Base-by-base conservation (phyloP, 2,888 invertebrate species). In the Acronicta aceris region DNA sequence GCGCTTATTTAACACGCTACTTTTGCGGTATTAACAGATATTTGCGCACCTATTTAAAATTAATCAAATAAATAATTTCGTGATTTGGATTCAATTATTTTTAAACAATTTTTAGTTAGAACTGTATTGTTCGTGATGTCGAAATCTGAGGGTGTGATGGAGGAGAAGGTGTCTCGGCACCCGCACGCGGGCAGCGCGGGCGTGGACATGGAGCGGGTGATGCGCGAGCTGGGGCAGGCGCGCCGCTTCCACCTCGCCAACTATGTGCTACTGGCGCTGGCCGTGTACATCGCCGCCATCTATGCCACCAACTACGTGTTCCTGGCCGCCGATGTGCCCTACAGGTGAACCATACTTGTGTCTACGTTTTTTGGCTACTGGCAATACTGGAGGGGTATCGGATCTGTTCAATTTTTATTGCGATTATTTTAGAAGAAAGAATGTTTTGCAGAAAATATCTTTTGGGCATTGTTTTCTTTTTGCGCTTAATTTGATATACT, bases 271-370 rank as follows among this genome's bases (percentile, higher is more conserved):
- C 74, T 90, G 53, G 85, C 89, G 10, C 27, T 91, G 55, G 74
- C 81, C 3, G 79, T 81, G 25, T 87, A 77, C 56, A 69, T 81
- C 33, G 87, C 89, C 1, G 85, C 92, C 0, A 40, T 88, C 8
- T 89, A 92, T 70, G 87, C 77, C 42, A 84, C 83, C 78, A 93
- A 91, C 83, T 94, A 91, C 66, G 85, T 94, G 59, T 93, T 94
- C 81, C 76, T 93, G 25, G 93, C 92, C 0, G 93, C 82, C 0
- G 91, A 93, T 30, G 91, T 93, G 30, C 82, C 86, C 0, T 92
- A 93, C 89, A 91, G 93, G 93, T 93, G 53, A 33, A 7, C 41
- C n/a, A 21, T 8, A n/a, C 21, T 15, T 6, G 7, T 38, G n/a
- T 6, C 13, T 6, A n/a, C 13, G 13, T 36, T 0, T 38, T 38